Base-by-base conservation (phyloP, 1,140 invertebrate genomes). In the Zaprionus africanus region DNA sequence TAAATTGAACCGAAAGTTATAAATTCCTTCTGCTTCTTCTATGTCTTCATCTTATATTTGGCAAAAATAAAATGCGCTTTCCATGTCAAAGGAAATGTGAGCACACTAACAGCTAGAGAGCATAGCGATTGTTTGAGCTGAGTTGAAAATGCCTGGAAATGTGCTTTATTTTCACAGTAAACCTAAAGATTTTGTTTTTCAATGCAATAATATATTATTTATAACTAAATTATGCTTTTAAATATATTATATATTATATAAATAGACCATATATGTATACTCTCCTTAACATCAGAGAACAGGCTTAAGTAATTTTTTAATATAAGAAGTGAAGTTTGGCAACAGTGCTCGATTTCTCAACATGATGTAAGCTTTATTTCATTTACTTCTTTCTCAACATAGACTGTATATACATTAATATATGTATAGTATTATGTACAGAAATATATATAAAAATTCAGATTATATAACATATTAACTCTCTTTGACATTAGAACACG, bases 1-100 rank as follows among this genome's bases (percentile, higher is more conserved):
- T 51, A 78, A 75, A 69, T 78, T 63, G 43, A 60, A 49, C n/a
- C 24, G 12, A 56, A 69, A 62, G 58, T 62, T 68, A 57, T 57
- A 58, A 62, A 54, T 57, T 60, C 31, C 22, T 54, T 58, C 26
- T 22, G 26, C 54, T 46, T 51, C 19, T 24, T 22, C 46, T 43
- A 12, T 13, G 36, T 15, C 24, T 54, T 41, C 6, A 60, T 41
- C 15, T 22, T 51, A 46, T 17, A 15, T 43, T 15, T 57, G 15
- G 13, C 11, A 13, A 65, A 31, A 28, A 46, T 66, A 46, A 54
- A 64, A 64, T 63, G 19, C 3, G 7, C 53, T 31, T 13, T 22
- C 46, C 17, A 24, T 51, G 12, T 51, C 46, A 51, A 51, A 24
- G 19, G 1, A 6, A 24, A 51, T 12, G 3, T 24, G 12, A 41